These are phyloP conservation scores for Eutolmus rufibarbis DNA, from an alignment of 2,888 invertebrate genomes.

Conservation along the genomic window DNA sequence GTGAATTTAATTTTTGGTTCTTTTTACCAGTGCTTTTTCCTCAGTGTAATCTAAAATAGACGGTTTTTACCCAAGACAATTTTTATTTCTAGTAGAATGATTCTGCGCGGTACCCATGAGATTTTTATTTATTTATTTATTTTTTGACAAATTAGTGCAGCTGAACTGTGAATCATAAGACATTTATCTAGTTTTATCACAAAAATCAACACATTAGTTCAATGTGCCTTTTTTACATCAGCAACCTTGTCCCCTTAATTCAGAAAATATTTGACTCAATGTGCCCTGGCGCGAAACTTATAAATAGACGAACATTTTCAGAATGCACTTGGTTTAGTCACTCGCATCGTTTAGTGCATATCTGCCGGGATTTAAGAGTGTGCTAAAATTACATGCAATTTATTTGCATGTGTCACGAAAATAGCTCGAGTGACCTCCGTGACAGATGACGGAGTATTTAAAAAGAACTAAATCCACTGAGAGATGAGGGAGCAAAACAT, in stretches of 20 bases:
- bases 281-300: background rate
- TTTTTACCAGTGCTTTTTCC: no score
- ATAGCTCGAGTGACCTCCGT: background rate
- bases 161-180: background rate
- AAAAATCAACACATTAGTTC: background rate
- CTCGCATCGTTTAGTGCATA: background rate
- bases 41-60: no score
- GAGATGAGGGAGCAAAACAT: background rate
- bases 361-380: background rate
- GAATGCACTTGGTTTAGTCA: background rate
- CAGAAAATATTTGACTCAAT: background rate
- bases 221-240: background rate
- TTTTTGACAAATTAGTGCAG: no score
- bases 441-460: background rate
- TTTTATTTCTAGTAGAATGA: background rate
- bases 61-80: no score
- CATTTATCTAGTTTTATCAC: background rate
- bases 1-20: no score
- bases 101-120: background rate
- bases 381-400: background rate
- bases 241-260: background rate
- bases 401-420: background rate
- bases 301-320: background rate
- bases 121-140: no score
- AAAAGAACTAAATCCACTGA: background rate